Evolutionary conservation across 2,797 vertebrate genomes (phyloP).

Genomic region (Muscicapa comitata): DNA sequence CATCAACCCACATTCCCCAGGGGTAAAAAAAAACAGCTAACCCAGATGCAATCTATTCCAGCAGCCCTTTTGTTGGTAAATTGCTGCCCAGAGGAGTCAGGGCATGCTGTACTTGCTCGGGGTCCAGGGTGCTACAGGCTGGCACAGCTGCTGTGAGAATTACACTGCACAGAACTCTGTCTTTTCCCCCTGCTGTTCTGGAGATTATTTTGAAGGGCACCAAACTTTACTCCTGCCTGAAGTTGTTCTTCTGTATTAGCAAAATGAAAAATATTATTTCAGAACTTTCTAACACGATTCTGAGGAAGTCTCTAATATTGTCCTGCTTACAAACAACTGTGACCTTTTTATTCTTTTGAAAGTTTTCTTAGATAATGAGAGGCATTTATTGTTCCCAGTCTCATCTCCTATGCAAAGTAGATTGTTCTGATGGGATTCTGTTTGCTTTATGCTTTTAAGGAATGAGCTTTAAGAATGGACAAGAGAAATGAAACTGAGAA

Average conservation of each 20-base stretch:
- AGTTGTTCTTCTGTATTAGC: neutral
- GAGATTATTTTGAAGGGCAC: neutral
- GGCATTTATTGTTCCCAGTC: neutral
- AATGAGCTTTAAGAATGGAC: neutral
- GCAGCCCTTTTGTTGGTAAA: neutral
- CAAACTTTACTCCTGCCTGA: neutral
- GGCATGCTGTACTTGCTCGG: fast-evolving
- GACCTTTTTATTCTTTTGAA: constrained; percentile 21
- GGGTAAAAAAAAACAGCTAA: neutral
- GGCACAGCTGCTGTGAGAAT: neutral
- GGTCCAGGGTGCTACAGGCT: neutral
- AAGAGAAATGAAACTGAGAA: neutral
- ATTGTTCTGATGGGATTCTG: constrained; percentile 15
- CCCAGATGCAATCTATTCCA: neutral
- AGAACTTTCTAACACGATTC: neutral
- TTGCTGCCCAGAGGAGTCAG: neutral
- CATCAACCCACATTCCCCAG: fast-evolving
- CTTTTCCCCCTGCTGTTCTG: neutral
- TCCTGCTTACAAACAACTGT: neutral
- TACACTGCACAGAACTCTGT: neutral
- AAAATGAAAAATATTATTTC: neutral
- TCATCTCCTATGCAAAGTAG: constrained; percentile 32
- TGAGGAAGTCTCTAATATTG: neutral
- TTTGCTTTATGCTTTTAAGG: neutral
- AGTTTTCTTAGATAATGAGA: neutral